Conservation (phyloP, 2,113 vertebrate genomes). For the Anarrhichthys ocellatus region DNA sequence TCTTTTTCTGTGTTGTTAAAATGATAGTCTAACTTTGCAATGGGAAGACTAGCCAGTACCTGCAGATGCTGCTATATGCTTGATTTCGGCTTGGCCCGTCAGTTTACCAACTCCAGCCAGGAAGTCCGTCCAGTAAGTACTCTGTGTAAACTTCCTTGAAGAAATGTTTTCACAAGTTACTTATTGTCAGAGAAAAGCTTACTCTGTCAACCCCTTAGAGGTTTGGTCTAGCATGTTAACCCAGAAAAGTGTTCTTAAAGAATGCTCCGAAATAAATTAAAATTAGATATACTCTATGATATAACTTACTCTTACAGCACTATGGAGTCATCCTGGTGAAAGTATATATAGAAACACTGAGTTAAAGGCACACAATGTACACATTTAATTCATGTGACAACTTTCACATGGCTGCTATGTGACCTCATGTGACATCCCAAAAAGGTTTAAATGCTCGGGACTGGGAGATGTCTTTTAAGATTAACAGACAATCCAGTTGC, state of each 20-base stretch:
- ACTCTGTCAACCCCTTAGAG: background rate
- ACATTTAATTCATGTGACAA: background rate
- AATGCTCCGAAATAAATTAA: background rate
- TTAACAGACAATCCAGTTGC: background rate
- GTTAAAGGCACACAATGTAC: background rate
- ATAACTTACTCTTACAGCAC: background rate
- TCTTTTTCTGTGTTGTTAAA: conserved; percentile 27
- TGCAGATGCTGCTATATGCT: conserved; percentile 99
- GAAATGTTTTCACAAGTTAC: background rate
- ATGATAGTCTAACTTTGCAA: conserved; percentile 96
- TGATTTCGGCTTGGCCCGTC: conserved; percentile 97
- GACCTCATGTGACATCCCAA: background rate
- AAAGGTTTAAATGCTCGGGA: background rate
- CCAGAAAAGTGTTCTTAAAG: background rate
- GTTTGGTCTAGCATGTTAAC: background rate
- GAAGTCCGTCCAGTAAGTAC: conserved; percentile 97
- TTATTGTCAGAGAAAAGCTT: background rate
- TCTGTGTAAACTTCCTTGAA: conserved; percentile 24
- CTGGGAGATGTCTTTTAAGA: background rate
- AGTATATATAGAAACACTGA: background rate
- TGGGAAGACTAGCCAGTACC: conserved; percentile 95
- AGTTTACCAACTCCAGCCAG: conserved; percentile 97
- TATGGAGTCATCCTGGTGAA: background rate
- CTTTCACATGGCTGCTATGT: background rate
- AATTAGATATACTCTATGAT: background rate